phyloP scores from a whole-genome alignment of 2,888 invertebrate genomes.

The Nineta flava region DNA sequence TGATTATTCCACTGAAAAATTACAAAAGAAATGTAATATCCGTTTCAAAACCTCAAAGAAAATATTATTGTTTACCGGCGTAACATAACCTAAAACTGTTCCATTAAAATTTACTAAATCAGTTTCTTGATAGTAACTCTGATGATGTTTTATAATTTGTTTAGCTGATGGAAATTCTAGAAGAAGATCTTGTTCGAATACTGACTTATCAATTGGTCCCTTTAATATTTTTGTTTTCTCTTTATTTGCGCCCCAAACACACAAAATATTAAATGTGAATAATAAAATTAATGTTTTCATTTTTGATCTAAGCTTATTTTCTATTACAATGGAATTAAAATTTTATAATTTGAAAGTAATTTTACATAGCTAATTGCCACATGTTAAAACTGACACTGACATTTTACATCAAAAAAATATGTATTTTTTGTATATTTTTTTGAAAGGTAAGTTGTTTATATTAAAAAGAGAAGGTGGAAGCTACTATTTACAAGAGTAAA shows the following conservation, averaged over 20 bases:
- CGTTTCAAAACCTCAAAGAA: background rate
- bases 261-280: background rate
- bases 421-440: too few relatives aligned
- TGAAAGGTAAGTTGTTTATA: too few relatives aligned
- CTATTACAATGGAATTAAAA: too few relatives aligned
- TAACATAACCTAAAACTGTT: slow-evolving; percentile 77
- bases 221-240: slow-evolving; percentile 17
- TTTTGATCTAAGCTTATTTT: background rate
- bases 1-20: slow-evolving; percentile 78
- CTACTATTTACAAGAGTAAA: too few relatives aligned
- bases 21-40: slow-evolving; percentile 1
- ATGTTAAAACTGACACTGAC: too few relatives aligned
- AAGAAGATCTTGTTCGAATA: slow-evolving; percentile 55
- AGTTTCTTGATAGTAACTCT: slow-evolving; percentile 57
- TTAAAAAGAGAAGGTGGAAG: too few relatives aligned
- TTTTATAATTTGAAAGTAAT: too few relatives aligned
- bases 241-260: background rate
- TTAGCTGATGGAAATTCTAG: slow-evolving; percentile 45
- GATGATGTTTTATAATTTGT: slow-evolving; percentile 62
- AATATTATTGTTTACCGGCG: slow-evolving; percentile 56
- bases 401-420: too few relatives aligned
- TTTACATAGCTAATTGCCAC: too few relatives aligned
- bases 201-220: slow-evolving; percentile 45
- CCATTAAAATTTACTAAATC: slow-evolving; percentile 48
- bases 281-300: background rate